Percentiles rank a stretch among this genome's conserved stretches.
phyloP scores from a whole-genome alignment of 2,797 vertebrate genomes.

The Setipinna tenuifilis region DNA sequence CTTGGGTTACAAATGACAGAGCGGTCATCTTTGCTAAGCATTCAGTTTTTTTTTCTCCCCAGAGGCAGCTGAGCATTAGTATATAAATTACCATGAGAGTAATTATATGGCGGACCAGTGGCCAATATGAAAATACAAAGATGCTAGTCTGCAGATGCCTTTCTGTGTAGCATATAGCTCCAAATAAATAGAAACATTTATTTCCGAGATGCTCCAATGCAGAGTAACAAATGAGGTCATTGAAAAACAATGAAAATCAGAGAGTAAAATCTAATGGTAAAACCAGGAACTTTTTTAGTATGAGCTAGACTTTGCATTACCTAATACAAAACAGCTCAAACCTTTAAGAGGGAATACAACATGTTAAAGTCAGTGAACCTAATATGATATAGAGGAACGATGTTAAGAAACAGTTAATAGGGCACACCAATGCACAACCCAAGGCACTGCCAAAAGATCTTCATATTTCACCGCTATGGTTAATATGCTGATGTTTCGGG shows the following conservation, averaged over 20 bases:
- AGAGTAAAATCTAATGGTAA: not conserved
- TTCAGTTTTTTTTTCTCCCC: not conserved
- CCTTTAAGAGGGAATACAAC: too few species aligned
- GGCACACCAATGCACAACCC: too few species aligned
- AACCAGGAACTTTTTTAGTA: not conserved
- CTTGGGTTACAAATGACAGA: slow-evolving; percentile 20
- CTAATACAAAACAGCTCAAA: not conserved
- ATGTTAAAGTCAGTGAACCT: too few species aligned
- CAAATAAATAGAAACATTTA: not conserved
- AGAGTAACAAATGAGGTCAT: not conserved
- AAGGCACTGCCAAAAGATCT: too few species aligned
- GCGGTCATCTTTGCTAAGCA: not conserved
- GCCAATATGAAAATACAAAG: not conserved
- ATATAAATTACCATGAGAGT: not conserved
- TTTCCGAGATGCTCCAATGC: not conserved
- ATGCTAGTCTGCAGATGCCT: not conserved
- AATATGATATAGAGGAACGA: too few species aligned
- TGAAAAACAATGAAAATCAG: not conserved
- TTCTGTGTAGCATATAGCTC: not conserved
- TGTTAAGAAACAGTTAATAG: too few species aligned
- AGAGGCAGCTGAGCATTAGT: slow-evolving; percentile 6
- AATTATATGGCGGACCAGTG: not conserved
- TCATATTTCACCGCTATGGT: too few species aligned
- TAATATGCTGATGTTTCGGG: too few species aligned
- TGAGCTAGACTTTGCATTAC: not conserved